phyloP scores from a whole-genome alignment of 2,797 vertebrate genomes.

The Moxostoma hubbsi region DNA sequence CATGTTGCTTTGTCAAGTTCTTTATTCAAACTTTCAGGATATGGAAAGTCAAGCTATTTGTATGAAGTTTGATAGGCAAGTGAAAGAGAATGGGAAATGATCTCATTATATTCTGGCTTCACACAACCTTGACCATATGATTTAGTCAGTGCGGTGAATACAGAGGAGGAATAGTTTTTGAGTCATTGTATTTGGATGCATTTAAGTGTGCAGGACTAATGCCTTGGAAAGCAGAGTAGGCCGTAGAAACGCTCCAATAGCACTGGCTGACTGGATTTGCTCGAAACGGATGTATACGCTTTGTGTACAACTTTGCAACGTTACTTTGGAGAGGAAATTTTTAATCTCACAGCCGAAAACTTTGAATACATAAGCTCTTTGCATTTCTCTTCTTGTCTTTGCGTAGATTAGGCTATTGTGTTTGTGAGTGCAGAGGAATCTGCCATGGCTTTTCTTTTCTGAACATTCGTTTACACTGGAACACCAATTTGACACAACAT shows the following conservation, averaged over 20 bases:
- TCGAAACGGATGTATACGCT: slow-evolving; percentile 73
- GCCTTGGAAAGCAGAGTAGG: slow-evolving; percentile 80
- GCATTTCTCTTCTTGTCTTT: slow-evolving; percentile 66
- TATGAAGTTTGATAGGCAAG: slow-evolving; percentile 77
- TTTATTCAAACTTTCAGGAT: slow-evolving; percentile 74
- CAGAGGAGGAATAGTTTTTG: slow-evolving; percentile 47
- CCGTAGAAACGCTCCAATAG: slow-evolving; percentile 70
- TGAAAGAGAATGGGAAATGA: slow-evolving; percentile 76
- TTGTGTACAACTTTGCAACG: slow-evolving; percentile 66
- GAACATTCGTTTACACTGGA: slow-evolving; percentile 43
- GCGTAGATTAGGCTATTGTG: slow-evolving; percentile 64
- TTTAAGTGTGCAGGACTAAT: slow-evolving; percentile 82
- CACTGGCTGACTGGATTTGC: slow-evolving; percentile 76
- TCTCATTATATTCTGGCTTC: slow-evolving; percentile 81
- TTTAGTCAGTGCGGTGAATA: slow-evolving; percentile 75
- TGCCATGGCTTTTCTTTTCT: slow-evolving; percentile 57
- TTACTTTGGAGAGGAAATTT: slow-evolving; percentile 75
- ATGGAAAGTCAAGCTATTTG: slow-evolving; percentile 70
- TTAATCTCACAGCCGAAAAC: slow-evolving; percentile 80
- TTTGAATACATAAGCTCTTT: slow-evolving; percentile 74
- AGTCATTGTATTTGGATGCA: slow-evolving; percentile 78
- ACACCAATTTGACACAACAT: slow-evolving; percentile 49
- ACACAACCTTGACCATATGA: slow-evolving; percentile 78
- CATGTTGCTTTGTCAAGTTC: slow-evolving; percentile 79
- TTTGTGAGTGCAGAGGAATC: slow-evolving; percentile 49